Percentiles rank a stretch among this genome's conserved stretches.
These are phyloP conservation scores for Esox lucius DNA, from an alignment of 2,797 vertebrate genomes.

Conservation along the genomic window DNA sequence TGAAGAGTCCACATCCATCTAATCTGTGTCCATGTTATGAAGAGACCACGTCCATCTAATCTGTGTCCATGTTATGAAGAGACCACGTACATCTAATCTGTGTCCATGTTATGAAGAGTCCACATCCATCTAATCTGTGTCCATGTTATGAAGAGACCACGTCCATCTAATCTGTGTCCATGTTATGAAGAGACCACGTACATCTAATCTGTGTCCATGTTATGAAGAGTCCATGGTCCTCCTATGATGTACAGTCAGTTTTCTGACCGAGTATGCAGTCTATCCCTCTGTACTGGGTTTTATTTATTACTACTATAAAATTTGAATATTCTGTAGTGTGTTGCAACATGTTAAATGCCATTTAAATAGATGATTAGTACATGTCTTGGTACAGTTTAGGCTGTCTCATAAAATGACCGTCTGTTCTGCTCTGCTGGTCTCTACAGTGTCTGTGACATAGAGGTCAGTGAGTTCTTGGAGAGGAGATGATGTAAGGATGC, in stretches of 20 bases:
- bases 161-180: neutral
- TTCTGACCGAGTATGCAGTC: neutral
- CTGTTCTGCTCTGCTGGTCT: neutral
- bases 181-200: no score
- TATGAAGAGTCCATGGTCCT: no score
- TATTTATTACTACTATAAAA: no score
- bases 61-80: conserved; percentile 22
- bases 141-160: neutral
- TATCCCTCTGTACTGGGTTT: neutral
- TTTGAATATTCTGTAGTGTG: no score
- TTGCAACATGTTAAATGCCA: no score
- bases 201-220: conserved; percentile 23
- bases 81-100: no score
- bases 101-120: conserved; percentile 3
- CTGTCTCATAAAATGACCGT: neutral
- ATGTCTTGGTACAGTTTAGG: neutral
- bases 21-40: conserved; percentile 10
- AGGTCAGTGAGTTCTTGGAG: conserved; percentile 73
- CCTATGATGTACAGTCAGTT: neutral
- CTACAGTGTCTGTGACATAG: conserved; percentile 54
- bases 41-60: no score
- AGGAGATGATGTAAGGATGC: conserved; percentile 60
- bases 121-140: conserved; percentile 22
- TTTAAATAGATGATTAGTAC: no score
- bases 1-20: no score